Evolutionary conservation across 2,888 invertebrate species (phyloP).

Genomic region (Thymelicus lineola): DNA sequence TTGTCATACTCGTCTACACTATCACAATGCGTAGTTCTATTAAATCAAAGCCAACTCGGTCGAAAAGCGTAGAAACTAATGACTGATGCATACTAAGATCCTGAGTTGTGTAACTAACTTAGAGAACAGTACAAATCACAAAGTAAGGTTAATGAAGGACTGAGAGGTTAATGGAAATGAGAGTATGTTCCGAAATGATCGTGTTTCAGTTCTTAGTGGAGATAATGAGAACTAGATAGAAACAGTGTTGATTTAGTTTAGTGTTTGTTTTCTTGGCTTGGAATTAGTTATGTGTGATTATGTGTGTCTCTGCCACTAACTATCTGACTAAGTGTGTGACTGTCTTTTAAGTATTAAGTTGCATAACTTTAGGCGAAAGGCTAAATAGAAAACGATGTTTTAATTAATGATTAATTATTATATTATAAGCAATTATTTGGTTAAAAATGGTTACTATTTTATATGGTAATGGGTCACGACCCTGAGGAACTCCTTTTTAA

Average conservation of each 20-base stretch:
- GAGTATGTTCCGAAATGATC: not conserved
- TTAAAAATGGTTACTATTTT: too few relatives aligned
- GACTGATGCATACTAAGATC: constrained; percentile 1
- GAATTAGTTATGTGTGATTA: too few relatives aligned
- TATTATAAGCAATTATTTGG: too few relatives aligned
- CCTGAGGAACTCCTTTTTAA: too few relatives aligned
- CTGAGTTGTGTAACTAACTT: not conserved
- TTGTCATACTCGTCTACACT: too few relatives aligned
- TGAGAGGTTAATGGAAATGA: constrained; percentile 1
- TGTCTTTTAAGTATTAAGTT: too few relatives aligned
- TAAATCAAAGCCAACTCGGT: not conserved
- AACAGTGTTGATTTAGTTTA: not conserved
- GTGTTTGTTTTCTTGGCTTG: not conserved
- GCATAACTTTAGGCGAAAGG: too few relatives aligned
- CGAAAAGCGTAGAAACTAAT: constrained; percentile 1
- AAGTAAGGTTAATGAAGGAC: constrained; percentile 6
- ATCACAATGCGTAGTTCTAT: not conserved
- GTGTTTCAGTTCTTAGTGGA: not conserved
- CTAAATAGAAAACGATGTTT: too few relatives aligned
- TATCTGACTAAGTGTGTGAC: too few relatives aligned
- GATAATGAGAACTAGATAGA: not conserved
- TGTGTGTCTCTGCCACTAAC: too few relatives aligned
- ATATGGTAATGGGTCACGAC: too few relatives aligned
- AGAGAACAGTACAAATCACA: constrained; percentile 4
- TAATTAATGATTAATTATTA: too few relatives aligned